phyloP scores from a whole-genome alignment of 1,140 invertebrate genomes.

The Zaprionus davidi region DNA sequence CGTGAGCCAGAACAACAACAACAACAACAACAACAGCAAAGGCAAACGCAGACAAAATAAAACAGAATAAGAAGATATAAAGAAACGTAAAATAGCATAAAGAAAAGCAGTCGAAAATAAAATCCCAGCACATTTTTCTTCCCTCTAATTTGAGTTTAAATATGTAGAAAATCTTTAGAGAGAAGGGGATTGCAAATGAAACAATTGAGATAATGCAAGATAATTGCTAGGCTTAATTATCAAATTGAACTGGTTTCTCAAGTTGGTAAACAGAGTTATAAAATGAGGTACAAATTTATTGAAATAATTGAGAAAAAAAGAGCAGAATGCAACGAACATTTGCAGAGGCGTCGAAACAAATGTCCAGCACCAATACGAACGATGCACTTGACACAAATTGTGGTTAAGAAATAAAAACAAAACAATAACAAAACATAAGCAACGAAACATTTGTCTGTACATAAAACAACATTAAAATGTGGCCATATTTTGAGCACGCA shows the following conservation, averaged over 20 bases:
- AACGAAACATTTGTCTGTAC: slow-evolving; percentile 27
- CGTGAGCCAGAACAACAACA: slow-evolving; percentile 19
- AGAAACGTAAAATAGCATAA: slow-evolving; percentile 1
- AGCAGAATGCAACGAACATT: slow-evolving; percentile 24
- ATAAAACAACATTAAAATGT: slow-evolving; percentile 57
- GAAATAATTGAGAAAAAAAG: background rate
- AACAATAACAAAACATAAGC: slow-evolving; percentile 10
- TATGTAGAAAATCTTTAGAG: background rate
- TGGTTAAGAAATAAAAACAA: slow-evolving; percentile 21
- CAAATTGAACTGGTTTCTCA: background rate
- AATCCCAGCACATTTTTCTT: background rate
- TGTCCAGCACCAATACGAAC: slow-evolving; percentile 20
- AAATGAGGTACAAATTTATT: background rate
- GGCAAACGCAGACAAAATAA: slow-evolving; percentile 9
- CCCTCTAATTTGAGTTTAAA: background rate
- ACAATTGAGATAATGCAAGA: background rate
- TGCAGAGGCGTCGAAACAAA: slow-evolving; percentile 23
- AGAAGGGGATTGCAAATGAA: background rate
- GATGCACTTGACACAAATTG: slow-evolving; percentile 65
- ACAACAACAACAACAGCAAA: slow-evolving; percentile 22
- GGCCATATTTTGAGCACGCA: slow-evolving; percentile 59
- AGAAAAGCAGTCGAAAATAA: slow-evolving; percentile 28
- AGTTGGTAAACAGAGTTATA: background rate
- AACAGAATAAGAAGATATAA: slow-evolving; percentile 6
- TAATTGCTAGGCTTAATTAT: background rate